These are phyloP conservation scores for Lepidurus couesii DNA, from an alignment of 1,140 invertebrate genomes.

Conservation along the genomic window DNA sequence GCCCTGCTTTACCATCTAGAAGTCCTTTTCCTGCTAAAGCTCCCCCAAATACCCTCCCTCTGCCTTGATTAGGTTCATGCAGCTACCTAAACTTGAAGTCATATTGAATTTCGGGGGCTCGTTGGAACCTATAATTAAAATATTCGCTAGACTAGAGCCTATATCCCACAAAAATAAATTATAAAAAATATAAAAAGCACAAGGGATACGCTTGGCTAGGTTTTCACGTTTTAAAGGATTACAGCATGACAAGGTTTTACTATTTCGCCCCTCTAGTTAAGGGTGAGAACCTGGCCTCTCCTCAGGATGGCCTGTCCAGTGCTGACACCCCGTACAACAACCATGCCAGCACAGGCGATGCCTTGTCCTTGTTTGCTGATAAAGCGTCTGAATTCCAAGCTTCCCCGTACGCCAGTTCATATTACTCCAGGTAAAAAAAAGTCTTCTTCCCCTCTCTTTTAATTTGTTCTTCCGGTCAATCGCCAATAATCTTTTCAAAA, in stretches of 20 bases:
- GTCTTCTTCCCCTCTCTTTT: not conserved
- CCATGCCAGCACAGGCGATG: constrained; percentile 33
- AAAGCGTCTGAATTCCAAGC: constrained; percentile 23
- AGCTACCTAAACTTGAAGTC: too few species aligned
- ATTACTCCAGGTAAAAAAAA: constrained; percentile 16
- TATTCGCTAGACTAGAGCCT: too few species aligned
- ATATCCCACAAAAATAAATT: too few species aligned
- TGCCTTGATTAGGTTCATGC: too few species aligned
- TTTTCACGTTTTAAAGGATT: too few species aligned
- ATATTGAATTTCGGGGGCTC: too few species aligned
- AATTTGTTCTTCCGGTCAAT: not conserved
- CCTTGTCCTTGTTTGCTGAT: constrained; percentile 11
- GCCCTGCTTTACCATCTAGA: too few species aligned
- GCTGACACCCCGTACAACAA: constrained; percentile 5
- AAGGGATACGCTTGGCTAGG: too few species aligned
- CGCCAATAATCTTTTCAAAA: not conserved
- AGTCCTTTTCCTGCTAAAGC: too few species aligned
- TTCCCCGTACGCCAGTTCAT: constrained; percentile 16
- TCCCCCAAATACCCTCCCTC: too few species aligned
- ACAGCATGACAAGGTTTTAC: not conserved
- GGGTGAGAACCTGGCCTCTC: not conserved
- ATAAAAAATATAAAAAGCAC: too few species aligned
- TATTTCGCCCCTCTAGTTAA: not conserved
- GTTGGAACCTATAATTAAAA: too few species aligned
- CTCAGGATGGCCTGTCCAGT: not conserved